Percentiles rank a stretch among this genome's conserved stretches.
phyloP scores from a whole-genome alignment of 1,140 invertebrate species.

The Drosophila melanica region DNA sequence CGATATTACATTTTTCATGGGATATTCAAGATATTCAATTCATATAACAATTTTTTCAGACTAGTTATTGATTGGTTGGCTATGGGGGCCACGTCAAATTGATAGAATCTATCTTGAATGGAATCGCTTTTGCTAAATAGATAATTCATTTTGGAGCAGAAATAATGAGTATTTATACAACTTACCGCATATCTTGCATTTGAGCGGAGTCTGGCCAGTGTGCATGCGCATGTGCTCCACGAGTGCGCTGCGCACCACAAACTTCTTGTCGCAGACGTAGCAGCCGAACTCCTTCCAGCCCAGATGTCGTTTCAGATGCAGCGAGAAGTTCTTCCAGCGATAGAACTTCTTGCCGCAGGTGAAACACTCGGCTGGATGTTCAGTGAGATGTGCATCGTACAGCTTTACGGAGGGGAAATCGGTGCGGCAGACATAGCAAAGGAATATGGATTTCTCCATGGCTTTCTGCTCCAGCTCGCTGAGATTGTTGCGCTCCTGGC shows the following conservation, averaged over 20 bases:
- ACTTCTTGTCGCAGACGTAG: constrained; percentile 91
- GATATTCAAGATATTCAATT: too few relatives aligned
- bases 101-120: too few relatives aligned
- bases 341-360: constrained; percentile 92
- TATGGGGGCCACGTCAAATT: too few relatives aligned
- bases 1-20: too few relatives aligned
- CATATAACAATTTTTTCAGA: too few relatives aligned
- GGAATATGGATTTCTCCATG: constrained; percentile 80
- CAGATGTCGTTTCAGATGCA: constrained; percentile 91
- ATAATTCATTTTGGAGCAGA: too few relatives aligned
- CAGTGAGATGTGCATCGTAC: constrained; percentile 89
- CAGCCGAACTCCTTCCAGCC: constrained; percentile 88
- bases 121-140: too few relatives aligned
- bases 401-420: constrained; percentile 83
- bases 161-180: constrained; percentile 1
- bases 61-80: too few relatives aligned
- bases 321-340: constrained; percentile 88
- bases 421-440: constrained; percentile 86
- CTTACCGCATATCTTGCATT: constrained; percentile 90
- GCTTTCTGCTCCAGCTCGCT: constrained; percentile 75
- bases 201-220: constrained; percentile 91
- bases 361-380: constrained; percentile 91
- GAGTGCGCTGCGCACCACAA: constrained; percentile 91
- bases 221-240: constrained; percentile 92
- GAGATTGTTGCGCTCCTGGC: constrained; percentile 73